Conservation (phyloP, 2,113 vertebrate species). For the Lichenostomus cassidix region DNA sequence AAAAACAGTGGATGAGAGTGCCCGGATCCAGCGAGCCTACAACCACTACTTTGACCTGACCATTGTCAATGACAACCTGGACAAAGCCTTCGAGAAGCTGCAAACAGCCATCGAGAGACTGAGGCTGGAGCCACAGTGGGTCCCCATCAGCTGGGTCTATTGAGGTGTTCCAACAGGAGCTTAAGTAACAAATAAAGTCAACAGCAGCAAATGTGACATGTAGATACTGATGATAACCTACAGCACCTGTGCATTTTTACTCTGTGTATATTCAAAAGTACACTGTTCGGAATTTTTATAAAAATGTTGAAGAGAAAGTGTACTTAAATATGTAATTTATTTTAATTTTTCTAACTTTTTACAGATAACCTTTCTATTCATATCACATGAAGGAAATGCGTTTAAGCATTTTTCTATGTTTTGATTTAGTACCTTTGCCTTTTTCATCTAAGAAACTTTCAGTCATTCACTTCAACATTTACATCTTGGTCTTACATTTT, state of each 20-base stretch:
- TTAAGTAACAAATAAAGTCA: constrained; percentile 29
- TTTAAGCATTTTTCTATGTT: constrained; percentile 85
- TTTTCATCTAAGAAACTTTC: constrained; percentile 77
- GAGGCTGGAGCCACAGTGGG: constrained; percentile 91
- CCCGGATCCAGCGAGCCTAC: constrained; percentile 91
- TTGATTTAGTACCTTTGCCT: constrained; percentile 80
- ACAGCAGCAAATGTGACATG: constrained; percentile 26
- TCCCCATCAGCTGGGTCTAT: constrained; percentile 98
- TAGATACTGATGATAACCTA: constrained; percentile 38
- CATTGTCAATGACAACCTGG: constrained; percentile 95
- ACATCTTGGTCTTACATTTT: constrained; percentile 79
- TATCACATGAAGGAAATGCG: constrained; percentile 84
- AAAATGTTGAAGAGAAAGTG: constrained; percentile 87
- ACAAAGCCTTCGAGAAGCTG: constrained; percentile 96
- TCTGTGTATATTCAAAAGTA: constrained; percentile 75
- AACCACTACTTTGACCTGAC: constrained; percentile 98
- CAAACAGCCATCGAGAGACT: constrained; percentile 87
- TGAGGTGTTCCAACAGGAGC: constrained; percentile 67
- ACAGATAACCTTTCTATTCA: constrained; percentile 92
- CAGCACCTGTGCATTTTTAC: constrained; percentile 70
- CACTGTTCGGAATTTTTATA: constrained; percentile 91
- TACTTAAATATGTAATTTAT: constrained; percentile 96
- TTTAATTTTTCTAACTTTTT: constrained; percentile 95
- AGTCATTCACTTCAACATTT: constrained; percentile 65
- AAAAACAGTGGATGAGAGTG: constrained; percentile 97